Percentiles rank a stretch among this genome's conserved stretches.
Conservation (phyloP, 2,888 invertebrate genomes). For the Dermolepida albohirtum region DNA sequence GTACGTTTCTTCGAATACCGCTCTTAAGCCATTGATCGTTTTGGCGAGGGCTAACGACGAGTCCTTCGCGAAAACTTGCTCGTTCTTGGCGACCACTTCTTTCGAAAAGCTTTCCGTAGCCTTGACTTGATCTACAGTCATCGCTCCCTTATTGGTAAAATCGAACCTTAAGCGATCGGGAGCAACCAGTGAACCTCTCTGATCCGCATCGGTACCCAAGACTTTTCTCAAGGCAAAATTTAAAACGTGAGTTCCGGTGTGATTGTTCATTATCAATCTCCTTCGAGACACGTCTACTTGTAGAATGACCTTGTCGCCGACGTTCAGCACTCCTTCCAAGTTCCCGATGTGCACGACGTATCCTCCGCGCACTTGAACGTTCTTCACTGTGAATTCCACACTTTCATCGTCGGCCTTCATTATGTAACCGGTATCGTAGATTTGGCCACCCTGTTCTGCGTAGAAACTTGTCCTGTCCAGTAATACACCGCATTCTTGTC, state of each 20-base stretch:
- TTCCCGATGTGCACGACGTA: constrained; percentile 95
- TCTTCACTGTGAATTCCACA: constrained; percentile 91
- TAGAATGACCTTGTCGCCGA: constrained; percentile 87
- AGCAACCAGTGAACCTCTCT: constrained; percentile 96
- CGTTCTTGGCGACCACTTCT: constrained; percentile 67
- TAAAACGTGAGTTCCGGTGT: constrained; percentile 96
- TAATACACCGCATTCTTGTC: constrained; percentile 92
- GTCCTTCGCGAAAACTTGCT: constrained; percentile 86
- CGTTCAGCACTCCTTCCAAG: constrained; percentile 83
- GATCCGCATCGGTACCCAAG: constrained; percentile 91
- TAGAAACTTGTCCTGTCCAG: constrained; percentile 95
- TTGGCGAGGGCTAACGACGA: constrained; percentile 87
- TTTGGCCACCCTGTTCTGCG: constrained; percentile 99
- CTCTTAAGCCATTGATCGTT: constrained; percentile 90
- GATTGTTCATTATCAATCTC: constrained; percentile 97
- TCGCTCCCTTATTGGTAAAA: constrained; percentile 93
- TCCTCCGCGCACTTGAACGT: constrained; percentile 95
- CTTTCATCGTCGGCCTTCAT: constrained; percentile 85
- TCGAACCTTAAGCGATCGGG: constrained; percentile 97
- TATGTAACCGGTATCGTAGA: constrained; percentile 94
- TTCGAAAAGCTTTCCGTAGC: constrained; percentile 85
- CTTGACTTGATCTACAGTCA: constrained; percentile 90
- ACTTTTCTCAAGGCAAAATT: constrained; percentile 95
- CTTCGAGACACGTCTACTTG: constrained; percentile 88
- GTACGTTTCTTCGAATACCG: constrained; percentile 99